Evolutionary conservation across 92 coral and sea anemone species (phyloP).

Genomic region (Epizoanthus illoricatus): DNA sequence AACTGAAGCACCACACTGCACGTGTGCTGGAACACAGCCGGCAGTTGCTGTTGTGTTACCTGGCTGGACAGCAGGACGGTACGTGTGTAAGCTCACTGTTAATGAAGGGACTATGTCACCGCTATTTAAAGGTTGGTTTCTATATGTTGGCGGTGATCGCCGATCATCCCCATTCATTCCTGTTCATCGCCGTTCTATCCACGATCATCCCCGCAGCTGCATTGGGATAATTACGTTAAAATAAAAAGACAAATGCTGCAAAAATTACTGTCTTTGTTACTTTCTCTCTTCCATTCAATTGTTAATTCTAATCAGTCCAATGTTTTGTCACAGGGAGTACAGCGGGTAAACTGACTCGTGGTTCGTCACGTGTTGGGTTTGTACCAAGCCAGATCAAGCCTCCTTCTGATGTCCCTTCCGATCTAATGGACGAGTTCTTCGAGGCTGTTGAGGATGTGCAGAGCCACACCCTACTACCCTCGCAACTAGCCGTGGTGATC

Average conservation of each 20-base stretch:
- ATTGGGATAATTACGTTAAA: too few relatives aligned
- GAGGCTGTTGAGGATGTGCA: conserved; percentile 79
- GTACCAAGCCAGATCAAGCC: conserved; percentile 82
- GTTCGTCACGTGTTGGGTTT: conserved; percentile 91
- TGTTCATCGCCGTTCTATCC: too few relatives aligned
- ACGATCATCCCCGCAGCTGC: too few relatives aligned
- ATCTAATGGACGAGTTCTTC: conserved; percentile 67
- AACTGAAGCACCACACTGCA: conserved; percentile 87
- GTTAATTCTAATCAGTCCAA: neutral
- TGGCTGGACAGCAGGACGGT: conserved; percentile 92
- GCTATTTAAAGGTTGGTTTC: too few relatives aligned
- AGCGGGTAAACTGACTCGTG: conserved; percentile 65
- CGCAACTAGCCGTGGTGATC: conserved; percentile 91
- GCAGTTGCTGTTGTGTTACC: conserved; percentile 86
- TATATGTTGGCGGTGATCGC: too few relatives aligned
- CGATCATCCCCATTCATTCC: too few relatives aligned
- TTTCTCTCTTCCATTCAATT: neutral
- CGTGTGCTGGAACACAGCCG: conserved; percentile 92
- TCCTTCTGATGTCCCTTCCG: conserved; percentile 82
- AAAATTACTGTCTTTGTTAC: neutral
- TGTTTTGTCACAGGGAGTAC: conserved; percentile 43
- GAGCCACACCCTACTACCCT: conserved; percentile 69
- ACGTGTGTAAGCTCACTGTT: neutral
- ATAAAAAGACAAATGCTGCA: too few relatives aligned
- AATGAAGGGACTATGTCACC: too few relatives aligned